Percentiles rank a stretch among this genome's conserved stretches.
phyloP scores from a whole-genome alignment of 2,888 invertebrate genomes.

The Drosophila meridiana region DNA sequence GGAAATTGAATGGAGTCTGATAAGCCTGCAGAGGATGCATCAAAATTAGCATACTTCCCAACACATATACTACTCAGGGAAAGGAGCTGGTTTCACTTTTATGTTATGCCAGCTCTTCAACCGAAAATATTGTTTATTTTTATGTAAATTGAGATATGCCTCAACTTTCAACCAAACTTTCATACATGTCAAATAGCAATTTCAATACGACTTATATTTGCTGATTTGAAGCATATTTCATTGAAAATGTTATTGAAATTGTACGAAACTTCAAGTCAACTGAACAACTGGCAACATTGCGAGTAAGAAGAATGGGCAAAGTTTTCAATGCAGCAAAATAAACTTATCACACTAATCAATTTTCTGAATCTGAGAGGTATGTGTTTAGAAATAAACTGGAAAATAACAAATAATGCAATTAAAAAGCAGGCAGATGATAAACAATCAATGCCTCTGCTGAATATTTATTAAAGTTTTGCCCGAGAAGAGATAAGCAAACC shows the following conservation, averaged over 20 bases:
- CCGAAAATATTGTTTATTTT: neutral
- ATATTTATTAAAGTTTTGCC: slow-evolving; percentile 61
- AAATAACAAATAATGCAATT: slow-evolving; percentile 26
- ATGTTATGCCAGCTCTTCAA: neutral
- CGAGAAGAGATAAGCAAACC: slow-evolving; percentile 56
- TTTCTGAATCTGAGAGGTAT: neutral
- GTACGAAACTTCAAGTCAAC: neutral
- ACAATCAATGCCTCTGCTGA: slow-evolving; percentile 39
- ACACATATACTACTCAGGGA: neutral
- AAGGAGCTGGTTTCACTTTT: neutral
- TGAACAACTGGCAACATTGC: neutral
- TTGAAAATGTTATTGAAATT: neutral
- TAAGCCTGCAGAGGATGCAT: neutral
- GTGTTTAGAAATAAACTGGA: neutral
- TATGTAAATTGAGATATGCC: neutral
- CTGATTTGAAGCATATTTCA: neutral
- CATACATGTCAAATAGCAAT: neutral
- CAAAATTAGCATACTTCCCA: neutral
- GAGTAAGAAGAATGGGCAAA: neutral
- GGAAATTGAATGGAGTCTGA: too few relatives aligned
- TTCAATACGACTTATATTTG: too few relatives aligned
- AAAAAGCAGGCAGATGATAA: slow-evolving; percentile 13
- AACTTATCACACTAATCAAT: neutral
- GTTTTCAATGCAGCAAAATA: neutral
- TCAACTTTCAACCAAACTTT: neutral